phyloP scores from a whole-genome alignment of 2,797 vertebrate genomes.

The Chloroceryle inda region DNA sequence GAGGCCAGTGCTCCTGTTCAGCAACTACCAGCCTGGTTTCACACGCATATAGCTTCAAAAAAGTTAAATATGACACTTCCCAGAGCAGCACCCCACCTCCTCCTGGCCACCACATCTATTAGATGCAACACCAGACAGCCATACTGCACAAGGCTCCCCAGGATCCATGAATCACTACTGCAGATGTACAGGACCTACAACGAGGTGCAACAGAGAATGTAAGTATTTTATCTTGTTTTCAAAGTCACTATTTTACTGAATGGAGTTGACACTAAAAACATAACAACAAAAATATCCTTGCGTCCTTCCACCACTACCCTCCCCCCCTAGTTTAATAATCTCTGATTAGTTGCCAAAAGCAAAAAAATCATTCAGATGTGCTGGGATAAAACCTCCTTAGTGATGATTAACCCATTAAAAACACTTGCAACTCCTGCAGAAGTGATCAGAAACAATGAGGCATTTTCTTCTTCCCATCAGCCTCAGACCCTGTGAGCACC shows the following conservation, averaged over 20 bases:
- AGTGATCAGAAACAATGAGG: background rate
- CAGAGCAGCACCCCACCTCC: background rate
- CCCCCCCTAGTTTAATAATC: background rate
- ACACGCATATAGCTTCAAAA: background rate
- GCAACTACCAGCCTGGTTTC: background rate
- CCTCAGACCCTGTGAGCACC: background rate
- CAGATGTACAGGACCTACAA: accelerated
- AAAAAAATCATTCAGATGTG: background rate
- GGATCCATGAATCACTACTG: accelerated
- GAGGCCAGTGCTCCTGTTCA: background rate
- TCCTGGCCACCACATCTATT: background rate
- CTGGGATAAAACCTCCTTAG: background rate
- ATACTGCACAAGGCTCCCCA: background rate
- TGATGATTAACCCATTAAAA: background rate
- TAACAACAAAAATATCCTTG: background rate
- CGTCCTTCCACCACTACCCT: background rate
- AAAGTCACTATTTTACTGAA: background rate
- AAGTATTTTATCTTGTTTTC: background rate
- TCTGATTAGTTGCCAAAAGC: background rate
- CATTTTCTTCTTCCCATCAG: background rate
- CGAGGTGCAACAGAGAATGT: accelerated
- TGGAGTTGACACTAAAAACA: background rate
- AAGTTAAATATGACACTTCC: background rate
- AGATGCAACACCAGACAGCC: background rate
- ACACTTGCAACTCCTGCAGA: background rate